Conservation (phyloP, 1,140 invertebrate genomes). For the Listronotus bonariensis region DNA sequence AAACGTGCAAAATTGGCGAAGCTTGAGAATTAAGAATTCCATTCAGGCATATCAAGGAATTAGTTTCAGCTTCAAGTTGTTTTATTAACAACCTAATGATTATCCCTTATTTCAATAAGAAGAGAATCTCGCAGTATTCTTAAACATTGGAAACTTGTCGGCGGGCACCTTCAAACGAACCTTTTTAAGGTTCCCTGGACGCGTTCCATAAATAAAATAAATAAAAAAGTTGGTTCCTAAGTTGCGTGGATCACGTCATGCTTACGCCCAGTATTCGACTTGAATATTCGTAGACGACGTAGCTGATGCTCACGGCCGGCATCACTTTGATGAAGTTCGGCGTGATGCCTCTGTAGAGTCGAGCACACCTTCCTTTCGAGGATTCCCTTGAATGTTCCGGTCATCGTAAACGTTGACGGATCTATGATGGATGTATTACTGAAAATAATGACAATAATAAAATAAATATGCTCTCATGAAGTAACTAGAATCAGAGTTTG, state of each 20-base stretch:
- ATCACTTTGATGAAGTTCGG: constrained; percentile 94
- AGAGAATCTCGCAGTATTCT: too few species aligned
- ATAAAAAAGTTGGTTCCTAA: constrained; percentile 34
- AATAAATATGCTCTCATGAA: too few species aligned
- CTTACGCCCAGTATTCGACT: constrained; percentile 83
- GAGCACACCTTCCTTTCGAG: constrained; percentile 82
- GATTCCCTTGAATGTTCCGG: constrained; percentile 83
- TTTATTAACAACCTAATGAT: too few species aligned
- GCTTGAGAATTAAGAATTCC: too few species aligned
- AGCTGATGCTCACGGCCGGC: constrained; percentile 95
- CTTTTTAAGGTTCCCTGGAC: too few species aligned
- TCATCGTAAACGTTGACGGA: constrained; percentile 69
- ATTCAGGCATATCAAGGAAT: too few species aligned
- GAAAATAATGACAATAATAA: constrained; percentile 27
- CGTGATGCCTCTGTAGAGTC: constrained; percentile 97
- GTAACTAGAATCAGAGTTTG: too few species aligned
- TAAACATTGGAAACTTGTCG: too few species aligned
- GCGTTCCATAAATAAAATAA: constrained; percentile 24
- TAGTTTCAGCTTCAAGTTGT: too few species aligned
- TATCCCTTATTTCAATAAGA: too few species aligned
- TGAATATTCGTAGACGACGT: constrained; percentile 96
- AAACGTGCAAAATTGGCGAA: too few species aligned
- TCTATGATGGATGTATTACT: constrained; percentile 48
- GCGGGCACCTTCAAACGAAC: too few species aligned
- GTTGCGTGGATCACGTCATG: constrained; percentile 79